Evolutionary conservation across 2,888 invertebrate genomes (phyloP).

Genomic region (Epistrophe grossulariae): DNA sequence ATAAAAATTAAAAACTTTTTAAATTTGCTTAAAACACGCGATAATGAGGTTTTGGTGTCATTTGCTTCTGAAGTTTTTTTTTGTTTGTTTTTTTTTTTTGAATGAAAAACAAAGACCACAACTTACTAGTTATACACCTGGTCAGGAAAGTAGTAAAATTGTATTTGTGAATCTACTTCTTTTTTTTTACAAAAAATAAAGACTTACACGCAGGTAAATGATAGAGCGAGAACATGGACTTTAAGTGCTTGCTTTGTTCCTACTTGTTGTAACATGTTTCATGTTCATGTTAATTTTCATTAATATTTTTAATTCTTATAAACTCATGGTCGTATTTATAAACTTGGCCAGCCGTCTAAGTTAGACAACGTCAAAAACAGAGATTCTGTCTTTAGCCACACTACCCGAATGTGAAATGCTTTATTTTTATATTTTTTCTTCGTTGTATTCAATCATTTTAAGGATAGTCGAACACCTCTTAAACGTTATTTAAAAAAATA

Average conservation of each 20-base stretch:
- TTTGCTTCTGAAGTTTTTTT: slow-evolving; percentile 35
- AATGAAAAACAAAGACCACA: slow-evolving; percentile 27
- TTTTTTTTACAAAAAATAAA: slow-evolving; percentile 1
- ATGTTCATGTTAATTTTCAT: too few species aligned
- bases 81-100: neutral
- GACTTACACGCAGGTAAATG: slow-evolving; percentile 29
- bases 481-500: too few species aligned
- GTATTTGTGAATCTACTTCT: neutral
- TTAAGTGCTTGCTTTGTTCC: slow-evolving; percentile 12
- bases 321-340: too few species aligned
- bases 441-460: too few species aligned
- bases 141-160: neutral
- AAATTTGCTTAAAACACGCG: slow-evolving; percentile 65
- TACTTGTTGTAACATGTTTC: too few species aligned
- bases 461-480: too few species aligned
- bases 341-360: too few species aligned
- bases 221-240: neutral
- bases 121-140: slow-evolving; percentile 1
- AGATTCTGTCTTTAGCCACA: too few species aligned
- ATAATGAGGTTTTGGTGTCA: slow-evolving; percentile 69
- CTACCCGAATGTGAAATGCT: too few species aligned
- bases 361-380: too few species aligned
- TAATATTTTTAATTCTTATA: too few species aligned
- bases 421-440: too few species aligned
- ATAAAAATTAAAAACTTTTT: slow-evolving; percentile 54